Conservation (phyloP, 1,140 invertebrate species). For the Papilio machaon region DNA sequence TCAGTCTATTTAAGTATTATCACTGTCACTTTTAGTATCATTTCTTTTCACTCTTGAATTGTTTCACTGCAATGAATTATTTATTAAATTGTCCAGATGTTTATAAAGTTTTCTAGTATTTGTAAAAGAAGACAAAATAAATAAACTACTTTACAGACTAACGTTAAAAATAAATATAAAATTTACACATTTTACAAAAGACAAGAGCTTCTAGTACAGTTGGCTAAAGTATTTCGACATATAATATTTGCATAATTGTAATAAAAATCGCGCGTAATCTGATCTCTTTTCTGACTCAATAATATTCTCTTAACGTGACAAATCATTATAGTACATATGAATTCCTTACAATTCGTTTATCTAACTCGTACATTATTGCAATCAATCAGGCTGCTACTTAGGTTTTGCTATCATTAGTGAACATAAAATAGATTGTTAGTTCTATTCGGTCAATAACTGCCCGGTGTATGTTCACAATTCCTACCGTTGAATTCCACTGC, state of each 20-base stretch:
- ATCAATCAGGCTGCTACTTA: not conserved
- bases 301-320: not conserved
- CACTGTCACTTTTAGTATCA: constrained; percentile 38
- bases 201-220: not conserved
- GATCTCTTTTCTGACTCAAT: not conserved
- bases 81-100: not conserved
- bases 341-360: not conserved
- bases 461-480: not conserved
- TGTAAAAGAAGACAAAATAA: not conserved
- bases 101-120: not conserved
- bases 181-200: not conserved
- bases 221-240: not conserved
- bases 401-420: not conserved
- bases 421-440: not conserved
- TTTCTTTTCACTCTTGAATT: constrained; percentile 40
- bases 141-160: not conserved
- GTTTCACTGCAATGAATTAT: not conserved
- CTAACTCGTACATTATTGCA: not conserved
- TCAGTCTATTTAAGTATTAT: constrained; percentile 38
- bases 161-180: not conserved
- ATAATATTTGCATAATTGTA: not conserved
- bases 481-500: not conserved
- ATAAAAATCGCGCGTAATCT: not conserved
- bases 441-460: not conserved
- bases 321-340: not conserved